Base-by-base conservation (phyloP, 1,140 invertebrate species). In the Lordiphosa clarofinis region DNA sequence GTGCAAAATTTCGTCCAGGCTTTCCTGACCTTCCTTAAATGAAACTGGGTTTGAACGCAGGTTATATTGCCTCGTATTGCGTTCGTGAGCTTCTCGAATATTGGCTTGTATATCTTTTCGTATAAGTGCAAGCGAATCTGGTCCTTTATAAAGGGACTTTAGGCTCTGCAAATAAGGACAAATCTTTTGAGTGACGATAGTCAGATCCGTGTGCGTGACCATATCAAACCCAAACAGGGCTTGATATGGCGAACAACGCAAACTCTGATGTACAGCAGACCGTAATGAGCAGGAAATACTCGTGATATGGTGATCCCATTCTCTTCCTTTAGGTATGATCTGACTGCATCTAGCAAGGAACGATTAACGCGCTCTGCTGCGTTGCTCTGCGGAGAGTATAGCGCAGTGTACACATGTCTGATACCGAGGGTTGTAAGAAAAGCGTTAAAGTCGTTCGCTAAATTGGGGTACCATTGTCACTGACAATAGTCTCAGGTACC, bases 1-100 rank as follows among this genome's bases (percentile, higher is more conserved):
- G 33, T 13, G 47, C 47, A 11, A 49, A 49, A 15, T 49, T 49
- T 1, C 31, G n/a, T 15, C 47, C 48, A n/a, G n/a, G n/a, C n/a
- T n/a, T 50, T 50, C 35, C 8, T 50, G 10, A 4, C 48, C 48
- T 11, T 37, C 8, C n/a, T 37, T n/a, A 37, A 37, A 37, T 4
- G 36, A 37, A 11, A 37, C 10, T 3, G 36, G 36, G 10, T 37
- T 36, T 0, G 35, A 24, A 4, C 21, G 21, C 4, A 24, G 21
- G 21, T 24, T 24, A 5, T 24, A 24, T 5, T 24, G 21, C 1
- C 21, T 24, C 0, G 21, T 5, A 5, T 24, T 24, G 21, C 21
- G 21, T 24, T 24, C 21, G 21, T 24, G 21, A 4, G 21, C 21
- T 4, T 24, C 0, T 0, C 7, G 3, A 10, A 36, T 36, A 9